Conservation (phyloP, 2,113 vertebrate genomes). For the Boulengeromyrus knoepffleri region DNA sequence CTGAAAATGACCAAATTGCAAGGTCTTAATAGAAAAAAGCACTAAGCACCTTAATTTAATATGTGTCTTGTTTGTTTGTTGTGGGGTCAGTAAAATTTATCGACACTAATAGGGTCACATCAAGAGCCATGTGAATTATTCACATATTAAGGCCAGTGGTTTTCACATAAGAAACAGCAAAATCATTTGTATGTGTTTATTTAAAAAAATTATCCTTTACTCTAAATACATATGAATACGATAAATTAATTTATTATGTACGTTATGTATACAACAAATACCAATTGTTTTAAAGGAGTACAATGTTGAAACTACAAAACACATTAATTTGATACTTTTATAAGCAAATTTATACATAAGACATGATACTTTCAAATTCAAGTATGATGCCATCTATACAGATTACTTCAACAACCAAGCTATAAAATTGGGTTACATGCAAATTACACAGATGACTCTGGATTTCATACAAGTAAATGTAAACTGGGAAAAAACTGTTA, state of each 20-base stretch:
- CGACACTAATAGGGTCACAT: neutral
- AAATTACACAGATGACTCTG: neutral
- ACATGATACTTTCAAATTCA: neutral
- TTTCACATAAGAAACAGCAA: neutral
- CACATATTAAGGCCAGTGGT: neutral
- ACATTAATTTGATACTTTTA: neutral
- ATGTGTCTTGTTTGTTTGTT: neutral
- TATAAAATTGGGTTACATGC: neutral
- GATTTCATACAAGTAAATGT: neutral
- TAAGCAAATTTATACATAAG: neutral
- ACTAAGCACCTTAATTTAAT: neutral
- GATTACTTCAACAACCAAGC: neutral
- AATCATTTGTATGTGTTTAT: neutral
- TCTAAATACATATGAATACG: neutral
- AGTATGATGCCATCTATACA: neutral
- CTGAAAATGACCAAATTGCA: neutral
- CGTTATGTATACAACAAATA: neutral
- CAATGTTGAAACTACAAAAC: neutral
- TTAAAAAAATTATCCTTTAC: neutral
- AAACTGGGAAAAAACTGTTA: neutral
- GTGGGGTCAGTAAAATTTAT: neutral
- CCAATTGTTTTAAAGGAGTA: neutral
- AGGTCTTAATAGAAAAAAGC: neutral
- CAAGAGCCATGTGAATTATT: neutral
- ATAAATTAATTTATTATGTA: neutral